These are phyloP conservation scores for Reticulitermes speratus DNA, from an alignment of 1,140 invertebrate genomes.

Conservation along the genomic window DNA sequence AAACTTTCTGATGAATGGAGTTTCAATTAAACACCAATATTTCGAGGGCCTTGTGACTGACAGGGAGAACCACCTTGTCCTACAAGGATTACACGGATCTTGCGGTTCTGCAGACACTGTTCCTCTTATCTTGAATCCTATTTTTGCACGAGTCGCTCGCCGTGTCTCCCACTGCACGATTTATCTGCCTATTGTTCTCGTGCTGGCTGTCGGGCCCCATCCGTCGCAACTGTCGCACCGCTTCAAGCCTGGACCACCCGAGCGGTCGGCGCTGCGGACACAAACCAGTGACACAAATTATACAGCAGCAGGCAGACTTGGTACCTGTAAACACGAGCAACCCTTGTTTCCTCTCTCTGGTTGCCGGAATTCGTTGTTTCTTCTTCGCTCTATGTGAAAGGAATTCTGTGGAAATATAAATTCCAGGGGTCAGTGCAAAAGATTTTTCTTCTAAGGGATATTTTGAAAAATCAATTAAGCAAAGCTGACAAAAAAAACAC, in stretches of 20 bases:
- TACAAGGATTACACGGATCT: no score
- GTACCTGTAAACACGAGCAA: neutral
- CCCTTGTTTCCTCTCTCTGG: neutral
- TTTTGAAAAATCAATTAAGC: no score
- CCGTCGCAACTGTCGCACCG: neutral
- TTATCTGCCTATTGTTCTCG: conserved; percentile 15
- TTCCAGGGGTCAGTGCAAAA: no score
- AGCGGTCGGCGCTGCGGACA: neutral
- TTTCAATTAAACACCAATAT: no score
- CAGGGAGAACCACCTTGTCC: no score
- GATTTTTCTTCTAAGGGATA: no score
- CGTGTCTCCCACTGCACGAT: neutral
- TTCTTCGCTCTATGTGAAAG: no score
- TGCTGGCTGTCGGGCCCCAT: neutral
- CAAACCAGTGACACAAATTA: conserved; percentile 16
- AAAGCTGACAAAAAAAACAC: no score
- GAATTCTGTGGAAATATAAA: no score
- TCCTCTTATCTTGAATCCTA: neutral
- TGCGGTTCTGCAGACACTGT: no score
- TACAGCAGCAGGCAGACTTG: neutral
- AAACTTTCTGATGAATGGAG: no score
- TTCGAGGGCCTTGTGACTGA: no score
- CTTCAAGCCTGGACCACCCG: neutral
- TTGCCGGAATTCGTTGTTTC: neutral
- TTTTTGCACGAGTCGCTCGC: neutral